phyloP scores from a whole-genome alignment of 2,797 vertebrate species.

The Melanotaenia trifasciata region DNA sequence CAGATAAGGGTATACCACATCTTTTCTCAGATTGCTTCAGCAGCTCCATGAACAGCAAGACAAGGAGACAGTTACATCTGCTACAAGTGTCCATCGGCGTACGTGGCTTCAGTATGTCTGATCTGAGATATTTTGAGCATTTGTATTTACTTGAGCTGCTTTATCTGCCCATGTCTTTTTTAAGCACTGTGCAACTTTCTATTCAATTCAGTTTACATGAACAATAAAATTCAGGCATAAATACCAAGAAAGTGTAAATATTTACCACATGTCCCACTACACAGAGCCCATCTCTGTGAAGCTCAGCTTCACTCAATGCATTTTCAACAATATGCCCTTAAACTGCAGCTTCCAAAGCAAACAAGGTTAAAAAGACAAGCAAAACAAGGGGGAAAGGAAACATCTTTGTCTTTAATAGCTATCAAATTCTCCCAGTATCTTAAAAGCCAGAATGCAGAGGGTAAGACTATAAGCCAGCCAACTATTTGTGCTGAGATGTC shows the following conservation, averaged over 20 bases:
- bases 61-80: slow-evolving; percentile 34
- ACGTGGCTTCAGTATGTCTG: slow-evolving; percentile 13
- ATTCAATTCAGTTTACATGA: slow-evolving; percentile 4
- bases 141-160: background rate
- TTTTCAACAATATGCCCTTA: slow-evolving; percentile 22
- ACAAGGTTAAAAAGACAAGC: slow-evolving; percentile 45
- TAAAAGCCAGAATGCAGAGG: slow-evolving; percentile 42
- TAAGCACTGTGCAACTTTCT: background rate
- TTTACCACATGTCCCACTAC: slow-evolving; percentile 17
- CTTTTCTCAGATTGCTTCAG: slow-evolving; percentile 50
- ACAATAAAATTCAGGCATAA: background rate
- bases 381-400: slow-evolving; percentile 25
- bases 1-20: slow-evolving; percentile 65
- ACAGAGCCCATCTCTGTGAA: slow-evolving; percentile 5
- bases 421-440: slow-evolving; percentile 26
- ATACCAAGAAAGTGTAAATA: slow-evolving; percentile 5
- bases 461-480: slow-evolving; percentile 25
- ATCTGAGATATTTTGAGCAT: slow-evolving; percentile 32
- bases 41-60: slow-evolving; percentile 32
- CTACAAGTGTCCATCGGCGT: slow-evolving; percentile 32
- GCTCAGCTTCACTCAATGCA: background rate
- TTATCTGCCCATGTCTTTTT: background rate
- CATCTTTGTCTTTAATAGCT: slow-evolving; percentile 24
- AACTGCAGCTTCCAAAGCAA: slow-evolving; percentile 42
- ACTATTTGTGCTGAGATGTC: slow-evolving; percentile 59